A percentile compares a stretch with the other conserved stretches of the same genome.
phyloP scores from a whole-genome alignment of 2,113 vertebrate genomes.

The Callopanchax toddi region DNA sequence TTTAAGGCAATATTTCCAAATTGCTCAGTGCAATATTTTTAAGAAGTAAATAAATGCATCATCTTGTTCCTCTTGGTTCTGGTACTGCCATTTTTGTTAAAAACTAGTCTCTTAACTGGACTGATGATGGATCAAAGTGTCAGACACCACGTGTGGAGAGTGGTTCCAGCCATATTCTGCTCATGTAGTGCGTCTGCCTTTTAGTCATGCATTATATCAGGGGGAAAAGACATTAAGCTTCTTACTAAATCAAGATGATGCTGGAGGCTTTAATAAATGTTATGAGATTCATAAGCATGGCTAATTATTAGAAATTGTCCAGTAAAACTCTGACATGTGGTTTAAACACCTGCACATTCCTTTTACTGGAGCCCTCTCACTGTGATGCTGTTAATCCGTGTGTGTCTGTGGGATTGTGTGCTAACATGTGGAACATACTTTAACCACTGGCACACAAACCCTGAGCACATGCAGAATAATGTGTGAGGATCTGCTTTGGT shows the following conservation, averaged over 20 bases:
- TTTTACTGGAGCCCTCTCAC: slow-evolving; percentile 52
- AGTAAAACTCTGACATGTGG: slow-evolving; percentile 67
- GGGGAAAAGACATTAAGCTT: slow-evolving; percentile 23
- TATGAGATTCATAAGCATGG: slow-evolving; percentile 48
- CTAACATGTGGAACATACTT: not conserved
- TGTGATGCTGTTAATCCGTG: slow-evolving; percentile 2
- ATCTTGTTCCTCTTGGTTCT: too few species aligned
- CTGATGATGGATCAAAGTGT: too few species aligned
- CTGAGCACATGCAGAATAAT: slow-evolving; percentile 1
- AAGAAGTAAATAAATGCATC: too few species aligned
- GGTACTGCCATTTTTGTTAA: too few species aligned
- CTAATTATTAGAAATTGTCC: slow-evolving; percentile 61
- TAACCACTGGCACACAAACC: not conserved
- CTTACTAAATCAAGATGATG: slow-evolving; percentile 46
- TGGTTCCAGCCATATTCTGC: too few species aligned
- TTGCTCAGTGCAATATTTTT: too few species aligned
- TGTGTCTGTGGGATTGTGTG: slow-evolving; percentile 15
- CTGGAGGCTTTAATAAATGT: slow-evolving; percentile 57
- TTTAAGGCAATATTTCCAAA: too few species aligned
- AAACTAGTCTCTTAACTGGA: too few species aligned
- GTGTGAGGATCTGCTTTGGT: slow-evolving; percentile 3
- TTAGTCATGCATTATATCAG: slow-evolving; percentile 23
- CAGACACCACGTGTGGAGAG: too few species aligned
- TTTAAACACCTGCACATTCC: slow-evolving; percentile 56
- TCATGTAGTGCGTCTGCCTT: not conserved